Base-by-base conservation (phyloP, 2,888 invertebrate species). In the Drosophila pseudotakahashii region DNA sequence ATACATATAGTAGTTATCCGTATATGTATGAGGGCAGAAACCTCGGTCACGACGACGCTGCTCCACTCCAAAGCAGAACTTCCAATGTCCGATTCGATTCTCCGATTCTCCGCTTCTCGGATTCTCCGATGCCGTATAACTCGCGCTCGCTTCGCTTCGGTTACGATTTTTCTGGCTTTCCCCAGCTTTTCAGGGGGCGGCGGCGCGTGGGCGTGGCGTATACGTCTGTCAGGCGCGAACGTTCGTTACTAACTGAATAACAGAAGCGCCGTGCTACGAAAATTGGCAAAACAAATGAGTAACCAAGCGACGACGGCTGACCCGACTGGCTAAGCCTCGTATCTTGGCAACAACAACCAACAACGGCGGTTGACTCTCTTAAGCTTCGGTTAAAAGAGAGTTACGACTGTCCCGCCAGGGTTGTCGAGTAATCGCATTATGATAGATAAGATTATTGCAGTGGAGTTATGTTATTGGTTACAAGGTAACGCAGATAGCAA, bases 241-340 rank as follows among this genome's bases (percentile, higher is more conserved):
- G 85, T 77, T 88, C 81, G 78, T 72, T 78, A 64, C 72, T 76
- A 88, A 86, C 79, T 86, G 86, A 88, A 83, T 63, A 64, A 13
- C 34, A 7, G 53, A 23, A 26, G 23, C 16, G 36, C 39, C 3
- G 63, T 68, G 77, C 81, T 82, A 83, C 83, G 70, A 83, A 83
- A 83, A 88, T 83, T 86, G 85, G 85, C 85, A 81, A 88, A 86
- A 88, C 85, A 87, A 77, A 76, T 85, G 81, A 85, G 88, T 89
- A 89, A 87, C 88, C 88, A 88, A 88, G 82, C 77, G 75, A 75
- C 58, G 59, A 23, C 30, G 59, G 14, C 41, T 16, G 47, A 47
- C 14, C 14, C 52, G 62, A 41, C 42, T 32, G 62, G 39, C 52
- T 62, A 70, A 81, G 72, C 77, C 81, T 81, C 78, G 81, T 85